Base-by-base conservation (phyloP, 2,113 vertebrate genomes). In the Rhinolophus ferrumequinum region DNA sequence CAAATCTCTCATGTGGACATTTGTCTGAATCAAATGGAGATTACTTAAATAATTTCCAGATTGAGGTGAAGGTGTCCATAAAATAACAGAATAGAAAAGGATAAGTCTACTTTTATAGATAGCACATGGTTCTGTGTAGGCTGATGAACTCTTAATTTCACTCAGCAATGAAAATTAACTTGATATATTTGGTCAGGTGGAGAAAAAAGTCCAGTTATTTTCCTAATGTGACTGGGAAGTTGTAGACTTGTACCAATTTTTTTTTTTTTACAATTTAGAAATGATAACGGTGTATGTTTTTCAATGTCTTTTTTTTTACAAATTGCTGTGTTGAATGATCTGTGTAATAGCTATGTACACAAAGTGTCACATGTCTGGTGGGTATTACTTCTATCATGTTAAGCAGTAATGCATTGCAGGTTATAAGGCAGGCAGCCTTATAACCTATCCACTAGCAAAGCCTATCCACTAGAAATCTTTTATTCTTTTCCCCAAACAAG, bases 31-130 rank as follows among this genome's bases (percentile, higher is more conserved):
- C 22, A 66, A 47, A 85, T 70, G 64, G 62, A 85, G 14, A 66
- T 38, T 76, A 38, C 30, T 70, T 64, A 62, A 35, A 70, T 72
- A 15, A 47, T 79, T 93, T 90, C 47, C 66, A 7, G 22, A 28
- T 86, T 14, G 47, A 30, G 47, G 26, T 86, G 33, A 60, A 86
- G 11, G 21, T 54, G 4, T 88, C 8, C 11, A 50, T 64, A 35
- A 70, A 89, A 77, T 54, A 85, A 90, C 69, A 76, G 13, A 56
- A 8, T 38, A 96, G 28, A 66, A 79, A 66, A 95, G n/a, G 56
- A 18, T 35, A 73, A 18, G 3, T 64, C 22, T 30, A 22, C 2
- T 89, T n/a, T 72, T 44, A 47, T 10, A 50, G 38, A 38, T 15
- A 41, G 33, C 24, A 21, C 5, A 22, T 41, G 10, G 4, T 79